These are phyloP conservation scores for Mactra quadrangularis DNA, from an alignment of 1,140 invertebrate genomes.

Conservation along the genomic window DNA sequence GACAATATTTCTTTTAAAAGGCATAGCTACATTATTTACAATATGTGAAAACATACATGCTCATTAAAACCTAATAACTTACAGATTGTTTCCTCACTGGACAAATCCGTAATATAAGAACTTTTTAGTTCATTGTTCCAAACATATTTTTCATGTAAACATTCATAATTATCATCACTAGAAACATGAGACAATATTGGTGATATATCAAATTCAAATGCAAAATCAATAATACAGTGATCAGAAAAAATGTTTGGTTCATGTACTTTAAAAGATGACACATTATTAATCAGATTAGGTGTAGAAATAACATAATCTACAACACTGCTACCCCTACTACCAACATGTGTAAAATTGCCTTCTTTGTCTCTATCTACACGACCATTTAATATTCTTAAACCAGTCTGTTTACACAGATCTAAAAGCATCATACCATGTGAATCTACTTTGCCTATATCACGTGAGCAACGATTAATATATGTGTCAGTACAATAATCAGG, in stretches of 20 bases:
- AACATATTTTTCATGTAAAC: neutral
- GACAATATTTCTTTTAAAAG: neutral
- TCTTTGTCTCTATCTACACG: neutral
- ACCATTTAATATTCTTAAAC: constrained; percentile 7
- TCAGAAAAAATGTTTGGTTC: constrained; percentile 17
- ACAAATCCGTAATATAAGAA: neutral
- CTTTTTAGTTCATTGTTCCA: neutral
- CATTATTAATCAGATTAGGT: neutral
- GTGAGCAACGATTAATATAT: neutral
- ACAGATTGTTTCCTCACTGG: neutral
- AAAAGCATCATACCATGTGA: neutral
- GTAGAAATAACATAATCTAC: constrained; percentile 13
- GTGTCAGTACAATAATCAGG: neutral
- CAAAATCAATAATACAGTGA: constrained; percentile 1
- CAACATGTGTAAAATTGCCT: constrained; percentile 1
- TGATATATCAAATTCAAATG: neutral
- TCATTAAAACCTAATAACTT: neutral
- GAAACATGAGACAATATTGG: neutral
- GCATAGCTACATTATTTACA: neutral
- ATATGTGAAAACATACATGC: neutral
- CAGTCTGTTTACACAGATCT: constrained; percentile 12
- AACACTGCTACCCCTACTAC: neutral
- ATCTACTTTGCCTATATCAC: neutral
- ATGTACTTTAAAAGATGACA: neutral
- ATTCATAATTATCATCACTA: neutral